These are phyloP conservation scores for Lucifuga dentata DNA, from an alignment of 2,113 vertebrate genomes.

Conservation along the genomic window DNA sequence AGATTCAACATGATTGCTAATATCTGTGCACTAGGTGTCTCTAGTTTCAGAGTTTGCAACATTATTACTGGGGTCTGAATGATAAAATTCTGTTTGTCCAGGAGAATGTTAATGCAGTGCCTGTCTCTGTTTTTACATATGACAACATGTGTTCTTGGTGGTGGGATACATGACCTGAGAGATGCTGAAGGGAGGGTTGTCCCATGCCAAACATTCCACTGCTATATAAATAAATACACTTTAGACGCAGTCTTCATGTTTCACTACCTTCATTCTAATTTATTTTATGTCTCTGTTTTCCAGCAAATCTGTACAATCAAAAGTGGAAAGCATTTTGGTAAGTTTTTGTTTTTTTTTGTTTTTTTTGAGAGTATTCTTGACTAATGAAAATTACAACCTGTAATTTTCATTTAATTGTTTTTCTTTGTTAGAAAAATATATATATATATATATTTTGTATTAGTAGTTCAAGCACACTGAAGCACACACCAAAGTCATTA, in stretches of 20 bases:
- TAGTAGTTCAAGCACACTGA: no score
- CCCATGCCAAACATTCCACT: slow-evolving; percentile 78
- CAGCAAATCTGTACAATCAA: slow-evolving; percentile 99
- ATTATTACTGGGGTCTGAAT: slow-evolving; percentile 20
- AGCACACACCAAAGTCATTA: no score
- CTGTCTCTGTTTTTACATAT: slow-evolving; percentile 65
- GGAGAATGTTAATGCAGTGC: slow-evolving; percentile 56
- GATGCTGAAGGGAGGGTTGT: slow-evolving; percentile 71
- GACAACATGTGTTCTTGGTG: slow-evolving; percentile 75
- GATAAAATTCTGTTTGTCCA: slow-evolving; percentile 44
- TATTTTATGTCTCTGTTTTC: slow-evolving; percentile 77
- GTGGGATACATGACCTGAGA: slow-evolving; percentile 75
- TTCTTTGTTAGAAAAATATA: no score
- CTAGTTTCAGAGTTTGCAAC: slow-evolving; percentile 6
- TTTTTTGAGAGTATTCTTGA: no score
- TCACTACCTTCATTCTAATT: slow-evolving; percentile 73
- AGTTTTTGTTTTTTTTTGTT: no score
- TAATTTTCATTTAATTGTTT: no score
- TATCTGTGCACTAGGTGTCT: no score
- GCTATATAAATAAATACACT: slow-evolving; percentile 85
- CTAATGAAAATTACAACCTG: no score
- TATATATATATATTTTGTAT: no score
- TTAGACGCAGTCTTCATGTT: slow-evolving; percentile 75
- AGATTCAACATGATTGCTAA: no score
- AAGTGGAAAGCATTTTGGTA: slow-evolving; percentile 99